A percentile compares a stretch with the other conserved stretches of the same genome.
Conservation (phyloP, 2,888 invertebrate genomes). For the Drosophila aldrichi region DNA sequence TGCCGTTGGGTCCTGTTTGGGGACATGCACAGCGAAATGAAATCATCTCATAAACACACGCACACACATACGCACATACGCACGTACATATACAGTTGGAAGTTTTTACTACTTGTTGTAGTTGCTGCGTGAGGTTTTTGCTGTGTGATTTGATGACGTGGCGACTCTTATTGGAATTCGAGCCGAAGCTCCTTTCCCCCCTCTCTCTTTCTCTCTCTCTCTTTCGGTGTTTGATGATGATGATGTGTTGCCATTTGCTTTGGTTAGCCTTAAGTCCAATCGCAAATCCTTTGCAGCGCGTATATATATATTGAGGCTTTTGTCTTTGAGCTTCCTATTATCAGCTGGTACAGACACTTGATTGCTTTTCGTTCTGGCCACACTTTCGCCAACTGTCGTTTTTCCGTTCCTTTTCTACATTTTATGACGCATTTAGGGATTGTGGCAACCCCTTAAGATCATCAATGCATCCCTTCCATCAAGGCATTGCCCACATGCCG, state of each 20-base stretch:
- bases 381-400: slow-evolving; percentile 60
- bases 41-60: slow-evolving; percentile 66
- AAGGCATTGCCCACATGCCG: slow-evolving; percentile 52
- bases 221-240: slow-evolving; percentile 22
- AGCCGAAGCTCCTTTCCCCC: slow-evolving; percentile 15
- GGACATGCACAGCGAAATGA: slow-evolving; percentile 64
- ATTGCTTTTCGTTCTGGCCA: slow-evolving; percentile 49
- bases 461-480: slow-evolving; percentile 20
- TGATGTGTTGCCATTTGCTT: slow-evolving; percentile 65
- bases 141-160: slow-evolving; percentile 74
- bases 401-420: slow-evolving; percentile 15
- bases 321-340: slow-evolving; percentile 62
- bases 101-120: slow-evolving; percentile 72
- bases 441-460: slow-evolving; percentile 66
- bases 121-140: slow-evolving; percentile 73
- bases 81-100: slow-evolving; percentile 11
- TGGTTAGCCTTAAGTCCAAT: slow-evolving; percentile 42
- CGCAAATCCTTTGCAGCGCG: slow-evolving; percentile 67
- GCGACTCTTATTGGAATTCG: slow-evolving; percentile 53
- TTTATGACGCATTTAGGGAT: slow-evolving; percentile 61
- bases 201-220: slow-evolving; percentile 2
- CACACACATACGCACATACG: slow-evolving; percentile 13
- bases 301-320: slow-evolving; percentile 52
- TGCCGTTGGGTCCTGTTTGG: slow-evolving; percentile 36
- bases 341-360: slow-evolving; percentile 34